These are phyloP conservation scores for Acronicta alni DNA, from an alignment of 2,888 invertebrate species.

Conservation along the genomic window DNA sequence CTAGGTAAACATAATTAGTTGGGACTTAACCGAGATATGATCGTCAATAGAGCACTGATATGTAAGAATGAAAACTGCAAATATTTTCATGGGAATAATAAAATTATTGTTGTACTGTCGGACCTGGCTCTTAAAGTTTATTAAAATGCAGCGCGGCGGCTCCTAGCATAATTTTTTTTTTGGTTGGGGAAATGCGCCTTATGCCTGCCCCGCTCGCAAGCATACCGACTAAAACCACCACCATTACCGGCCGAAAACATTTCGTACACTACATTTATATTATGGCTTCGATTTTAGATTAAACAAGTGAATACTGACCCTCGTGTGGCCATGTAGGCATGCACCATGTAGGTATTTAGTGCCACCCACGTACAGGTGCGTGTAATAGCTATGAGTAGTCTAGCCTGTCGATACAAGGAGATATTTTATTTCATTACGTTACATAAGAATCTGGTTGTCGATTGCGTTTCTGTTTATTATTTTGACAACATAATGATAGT, in stretches of 20 bases:
- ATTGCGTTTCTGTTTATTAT: constrained; percentile 29
- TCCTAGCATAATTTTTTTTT: too few relatives aligned
- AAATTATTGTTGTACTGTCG: constrained; percentile 35
- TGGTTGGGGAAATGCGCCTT: too few relatives aligned
- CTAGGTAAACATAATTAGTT: constrained; percentile 51
- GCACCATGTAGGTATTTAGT: constrained; percentile 1
- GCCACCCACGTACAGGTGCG: constrained; percentile 31
- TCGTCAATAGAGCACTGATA: constrained; percentile 59
- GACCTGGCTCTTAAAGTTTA: too few relatives aligned
- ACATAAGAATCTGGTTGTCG: constrained; percentile 24
- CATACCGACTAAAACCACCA: too few relatives aligned
- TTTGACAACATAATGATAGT: constrained; percentile 36
- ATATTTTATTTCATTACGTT: constrained; percentile 38
- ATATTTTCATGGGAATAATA: constrained; percentile 64
- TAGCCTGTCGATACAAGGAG: constrained; percentile 25
- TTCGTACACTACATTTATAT: constrained; percentile 7
- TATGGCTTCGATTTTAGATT: constrained; percentile 25
- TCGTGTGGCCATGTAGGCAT: constrained; percentile 39
- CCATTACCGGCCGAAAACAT: constrained; percentile 4
- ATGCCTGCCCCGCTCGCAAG: too few relatives aligned
- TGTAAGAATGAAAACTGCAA: constrained; percentile 33
- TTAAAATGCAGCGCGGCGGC: too few relatives aligned
- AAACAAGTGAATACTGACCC: constrained; percentile 45
- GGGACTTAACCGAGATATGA: constrained; percentile 39
- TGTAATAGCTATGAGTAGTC: constrained; percentile 36